Conservation (phyloP, 2,113 vertebrate genomes). For the Semnornis frantzii region DNA sequence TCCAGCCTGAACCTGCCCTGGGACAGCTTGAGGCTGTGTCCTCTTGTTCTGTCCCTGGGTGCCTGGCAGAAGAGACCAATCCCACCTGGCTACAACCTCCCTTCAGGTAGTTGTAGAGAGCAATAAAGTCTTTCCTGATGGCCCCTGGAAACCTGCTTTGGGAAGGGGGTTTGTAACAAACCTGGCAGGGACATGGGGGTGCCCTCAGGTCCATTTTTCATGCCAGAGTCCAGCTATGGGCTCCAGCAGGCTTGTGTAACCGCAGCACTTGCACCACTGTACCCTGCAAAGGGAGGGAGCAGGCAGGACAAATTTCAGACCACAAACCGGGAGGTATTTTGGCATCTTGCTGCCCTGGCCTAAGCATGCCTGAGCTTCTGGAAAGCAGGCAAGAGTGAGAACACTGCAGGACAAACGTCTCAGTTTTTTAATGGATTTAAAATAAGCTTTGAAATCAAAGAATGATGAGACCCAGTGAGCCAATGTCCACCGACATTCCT, state of each 20-base stretch:
- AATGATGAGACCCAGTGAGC: constrained; percentile 18
- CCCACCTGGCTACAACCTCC: no score
- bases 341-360: neutral
- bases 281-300: neutral
- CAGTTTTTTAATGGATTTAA: constrained; percentile 8
- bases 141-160: neutral
- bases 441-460: constrained; percentile 41
- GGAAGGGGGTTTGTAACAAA: neutral
- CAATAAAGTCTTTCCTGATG: no score
- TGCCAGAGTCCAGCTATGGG: fast-evolving
- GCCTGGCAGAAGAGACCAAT: no score
- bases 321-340: neutral
- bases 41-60: no score
- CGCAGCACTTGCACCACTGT: neutral
- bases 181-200: neutral
- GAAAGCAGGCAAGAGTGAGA: neutral
- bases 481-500: neutral
- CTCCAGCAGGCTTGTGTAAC: neutral
- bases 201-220: neutral
- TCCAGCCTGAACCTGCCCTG: no score
- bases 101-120: no score
- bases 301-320: neutral
- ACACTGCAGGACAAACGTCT: neutral
- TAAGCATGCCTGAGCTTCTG: neutral
- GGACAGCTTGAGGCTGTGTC: no score